Evolutionary conservation across 64 coral and sea anemone species (phyloP).

Genomic region (Montipora efflorescens): DNA sequence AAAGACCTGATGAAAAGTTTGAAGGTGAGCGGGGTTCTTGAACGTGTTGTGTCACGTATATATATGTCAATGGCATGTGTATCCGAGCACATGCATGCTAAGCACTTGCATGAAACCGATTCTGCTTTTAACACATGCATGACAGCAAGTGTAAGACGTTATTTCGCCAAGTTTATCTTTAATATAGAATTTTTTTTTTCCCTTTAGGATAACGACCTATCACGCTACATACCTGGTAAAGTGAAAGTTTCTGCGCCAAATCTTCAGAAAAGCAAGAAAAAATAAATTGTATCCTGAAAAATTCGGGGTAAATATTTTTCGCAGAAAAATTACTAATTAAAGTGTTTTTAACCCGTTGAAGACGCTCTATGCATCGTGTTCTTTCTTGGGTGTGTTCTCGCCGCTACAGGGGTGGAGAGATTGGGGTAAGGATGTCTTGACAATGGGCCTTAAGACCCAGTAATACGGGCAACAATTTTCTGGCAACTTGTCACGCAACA

Average conservation of each 20-base stretch:
- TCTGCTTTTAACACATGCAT: too few relatives aligned
- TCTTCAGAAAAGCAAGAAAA: constrained; percentile 84
- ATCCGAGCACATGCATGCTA: too few relatives aligned
- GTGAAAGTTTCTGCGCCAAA: constrained; percentile 99
- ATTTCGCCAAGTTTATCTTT: background rate
- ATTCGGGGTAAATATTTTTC: too few relatives aligned
- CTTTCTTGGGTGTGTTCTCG: too few relatives aligned
- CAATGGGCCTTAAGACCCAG: too few relatives aligned
- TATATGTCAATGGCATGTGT: too few relatives aligned
- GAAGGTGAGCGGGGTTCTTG: constrained; percentile 55
- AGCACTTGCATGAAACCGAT: too few relatives aligned
- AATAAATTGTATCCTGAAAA: background rate
- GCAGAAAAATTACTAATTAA: background rate
- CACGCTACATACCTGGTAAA: constrained; percentile 96
- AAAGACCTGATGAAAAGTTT: constrained; percentile 97
- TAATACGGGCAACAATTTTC: too few relatives aligned
- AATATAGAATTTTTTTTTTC: background rate
- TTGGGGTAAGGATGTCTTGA: too few relatives aligned
- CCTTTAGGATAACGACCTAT: constrained; percentile 89
- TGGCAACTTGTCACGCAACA: too few relatives aligned
- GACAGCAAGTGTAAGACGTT: background rate
- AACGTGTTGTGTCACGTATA: background rate
- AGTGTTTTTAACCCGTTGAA: background rate
- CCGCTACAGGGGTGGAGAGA: too few relatives aligned
- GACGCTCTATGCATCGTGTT: too few relatives aligned